phyloP scores from a whole-genome alignment of 2,113 vertebrate genomes.

The Malurus melanocephalus region DNA sequence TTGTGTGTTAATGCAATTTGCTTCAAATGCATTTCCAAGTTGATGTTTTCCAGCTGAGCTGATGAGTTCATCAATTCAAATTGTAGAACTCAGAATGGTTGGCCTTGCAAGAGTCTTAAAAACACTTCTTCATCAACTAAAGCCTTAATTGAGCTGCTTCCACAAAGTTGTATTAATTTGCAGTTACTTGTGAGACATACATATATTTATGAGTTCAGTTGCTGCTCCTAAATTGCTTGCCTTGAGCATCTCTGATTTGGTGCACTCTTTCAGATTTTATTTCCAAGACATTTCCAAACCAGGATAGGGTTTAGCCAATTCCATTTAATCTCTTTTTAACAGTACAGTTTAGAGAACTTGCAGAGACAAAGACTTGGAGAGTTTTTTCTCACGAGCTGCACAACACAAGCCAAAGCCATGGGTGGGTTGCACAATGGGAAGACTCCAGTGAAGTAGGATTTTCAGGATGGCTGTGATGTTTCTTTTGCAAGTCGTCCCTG shows the following conservation, averaged over 20 bases:
- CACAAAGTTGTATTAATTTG: neutral
- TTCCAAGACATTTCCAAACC: slow-evolving; percentile 1
- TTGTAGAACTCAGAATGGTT: neutral
- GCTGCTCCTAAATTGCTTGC: neutral
- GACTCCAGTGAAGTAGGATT: neutral
- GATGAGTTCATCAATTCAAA: slow-evolving; percentile 26
- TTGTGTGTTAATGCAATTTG: neutral
- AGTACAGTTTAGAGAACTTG: neutral
- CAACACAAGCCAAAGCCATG: neutral
- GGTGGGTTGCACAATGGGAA: neutral
- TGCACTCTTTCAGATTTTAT: neutral
- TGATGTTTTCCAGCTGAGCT: neutral
- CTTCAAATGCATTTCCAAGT: neutral
- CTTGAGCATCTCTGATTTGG: neutral
- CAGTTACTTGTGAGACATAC: neutral
- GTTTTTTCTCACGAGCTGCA: neutral
- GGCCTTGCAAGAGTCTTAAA: neutral
- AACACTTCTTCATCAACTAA: neutral
- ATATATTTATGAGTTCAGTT: neutral
- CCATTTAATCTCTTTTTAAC: neutral
- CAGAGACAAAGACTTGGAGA: neutral
- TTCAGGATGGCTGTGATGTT: neutral
- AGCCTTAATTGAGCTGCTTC: neutral
- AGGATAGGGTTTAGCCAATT: neutral
- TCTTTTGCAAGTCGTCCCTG: neutral